Conservation (phyloP, 2,797 vertebrate species). For the Aeoliscus strigatus region DNA sequence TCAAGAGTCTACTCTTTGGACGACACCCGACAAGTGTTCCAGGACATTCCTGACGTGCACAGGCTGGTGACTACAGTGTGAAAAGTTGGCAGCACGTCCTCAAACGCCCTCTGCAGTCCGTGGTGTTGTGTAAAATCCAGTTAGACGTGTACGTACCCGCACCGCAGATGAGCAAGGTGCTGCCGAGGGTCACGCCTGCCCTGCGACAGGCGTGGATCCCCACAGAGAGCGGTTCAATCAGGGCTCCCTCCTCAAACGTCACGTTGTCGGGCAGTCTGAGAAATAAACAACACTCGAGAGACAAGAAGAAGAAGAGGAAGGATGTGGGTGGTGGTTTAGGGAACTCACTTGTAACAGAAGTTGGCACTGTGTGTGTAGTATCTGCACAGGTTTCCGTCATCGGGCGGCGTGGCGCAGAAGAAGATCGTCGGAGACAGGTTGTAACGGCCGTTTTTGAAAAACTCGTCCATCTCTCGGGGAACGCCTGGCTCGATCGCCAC, state of each 20-base stretch:
- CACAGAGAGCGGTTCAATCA: constrained; percentile 93
- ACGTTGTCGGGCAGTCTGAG: constrained; percentile 89
- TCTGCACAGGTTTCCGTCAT: constrained; percentile 88
- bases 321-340: constrained; percentile 4
- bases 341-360: constrained; percentile 92
- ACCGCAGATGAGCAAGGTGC: constrained; percentile 87
- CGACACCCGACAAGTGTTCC: not conserved
- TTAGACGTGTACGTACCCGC: constrained; percentile 76
- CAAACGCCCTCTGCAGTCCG: not conserved
- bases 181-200: constrained; percentile 84
- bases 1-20: constrained; percentile 13
- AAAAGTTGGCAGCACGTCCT: not conserved
- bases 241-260: constrained; percentile 93
- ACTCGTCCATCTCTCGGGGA: constrained; percentile 85
- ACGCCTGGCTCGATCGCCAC: constrained; percentile 91
- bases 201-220: constrained; percentile 92
- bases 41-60: constrained; percentile 6
- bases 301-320: constrained; percentile 1
- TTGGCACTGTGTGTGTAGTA: constrained; percentile 89
- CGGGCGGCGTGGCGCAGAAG: constrained; percentile 93
- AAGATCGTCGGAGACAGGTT: constrained; percentile 92
- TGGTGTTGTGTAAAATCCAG: not conserved
- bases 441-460: constrained; percentile 87
- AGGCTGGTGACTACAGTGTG: not conserved
- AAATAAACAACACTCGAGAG: not conserved